Evolutionary conservation across 2,113 vertebrate genomes (phyloP).

Genomic region (Nothobranchius kuhntae): DNA sequence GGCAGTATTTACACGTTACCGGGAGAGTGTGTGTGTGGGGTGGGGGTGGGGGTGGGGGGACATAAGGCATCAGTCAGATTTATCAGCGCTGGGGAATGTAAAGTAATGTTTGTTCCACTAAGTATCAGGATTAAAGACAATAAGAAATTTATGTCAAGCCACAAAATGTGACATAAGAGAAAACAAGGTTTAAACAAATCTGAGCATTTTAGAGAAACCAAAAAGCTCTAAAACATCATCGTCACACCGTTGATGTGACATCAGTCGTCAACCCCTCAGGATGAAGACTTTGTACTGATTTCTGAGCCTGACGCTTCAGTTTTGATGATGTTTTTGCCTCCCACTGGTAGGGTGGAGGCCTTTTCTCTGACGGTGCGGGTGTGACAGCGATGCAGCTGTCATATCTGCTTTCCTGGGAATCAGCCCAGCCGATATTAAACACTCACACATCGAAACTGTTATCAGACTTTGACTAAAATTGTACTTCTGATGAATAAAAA

Average conservation of each 20-base stretch:
- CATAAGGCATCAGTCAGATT: neutral
- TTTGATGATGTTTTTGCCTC: slow-evolving; percentile 47
- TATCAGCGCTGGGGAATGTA: neutral
- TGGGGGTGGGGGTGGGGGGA: neutral
- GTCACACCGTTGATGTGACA: slow-evolving; percentile 17
- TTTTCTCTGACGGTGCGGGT: slow-evolving; percentile 51
- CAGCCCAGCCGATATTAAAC: slow-evolving; percentile 1
- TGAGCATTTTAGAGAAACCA: neutral
- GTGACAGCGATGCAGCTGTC: slow-evolving; percentile 45
- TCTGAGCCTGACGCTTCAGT: slow-evolving; percentile 26
- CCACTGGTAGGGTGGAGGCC: slow-evolving; percentile 48
- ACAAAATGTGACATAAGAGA: neutral
- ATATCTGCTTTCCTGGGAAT: slow-evolving; percentile 42
- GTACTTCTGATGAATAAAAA: neutral
- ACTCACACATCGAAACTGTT: slow-evolving; percentile 1
- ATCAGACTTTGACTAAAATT: slow-evolving; percentile 3
- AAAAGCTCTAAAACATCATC: slow-evolving; percentile 5
- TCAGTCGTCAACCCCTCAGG: slow-evolving; percentile 20
- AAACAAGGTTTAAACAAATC: slow-evolving; percentile 5
- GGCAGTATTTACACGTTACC: slow-evolving; percentile 12
- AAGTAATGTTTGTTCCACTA: no score
- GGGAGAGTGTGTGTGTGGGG: no score
- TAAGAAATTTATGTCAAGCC: no score
- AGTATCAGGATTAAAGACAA: no score
- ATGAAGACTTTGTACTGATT: slow-evolving; percentile 46